Evolutionary conservation across 2,888 invertebrate species (phyloP).

Genomic region (Agrotis ipsilon): DNA sequence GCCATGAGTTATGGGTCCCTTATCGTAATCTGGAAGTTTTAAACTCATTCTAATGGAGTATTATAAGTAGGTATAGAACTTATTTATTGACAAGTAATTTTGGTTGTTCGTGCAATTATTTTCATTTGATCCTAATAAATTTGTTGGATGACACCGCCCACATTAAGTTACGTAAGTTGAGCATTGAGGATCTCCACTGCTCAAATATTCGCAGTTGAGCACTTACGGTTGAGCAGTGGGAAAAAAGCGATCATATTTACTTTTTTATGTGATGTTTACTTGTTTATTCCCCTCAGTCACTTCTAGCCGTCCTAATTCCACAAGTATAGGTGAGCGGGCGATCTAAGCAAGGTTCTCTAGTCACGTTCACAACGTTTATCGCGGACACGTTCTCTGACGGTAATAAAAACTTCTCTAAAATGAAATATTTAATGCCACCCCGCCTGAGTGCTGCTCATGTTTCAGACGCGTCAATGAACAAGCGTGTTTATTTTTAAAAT

Average conservation of each 20-base stretch:
- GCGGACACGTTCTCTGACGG: slow-evolving; percentile 87
- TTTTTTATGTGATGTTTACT: slow-evolving; percentile 2
- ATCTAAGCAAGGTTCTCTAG: slow-evolving; percentile 85
- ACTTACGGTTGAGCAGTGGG: no score
- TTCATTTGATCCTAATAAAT: no score
- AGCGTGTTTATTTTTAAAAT: slow-evolving; percentile 79
- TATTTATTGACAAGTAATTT: no score
- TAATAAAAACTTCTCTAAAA: slow-evolving; percentile 91
- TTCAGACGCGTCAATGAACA: slow-evolving; percentile 77
- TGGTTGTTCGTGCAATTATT: no score
- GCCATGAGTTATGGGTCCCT: no score
- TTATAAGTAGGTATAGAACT: no score
- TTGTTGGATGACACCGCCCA: no score
- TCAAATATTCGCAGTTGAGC: no score
- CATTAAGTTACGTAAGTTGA: no score
- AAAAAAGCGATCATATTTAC: no score
- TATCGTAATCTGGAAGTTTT: no score
- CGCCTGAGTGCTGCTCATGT: slow-evolving; percentile 78
- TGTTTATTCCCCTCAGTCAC: slow-evolving; percentile 18
- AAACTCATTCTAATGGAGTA: not conserved
- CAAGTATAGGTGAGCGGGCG: slow-evolving; percentile 71
- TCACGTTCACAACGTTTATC: slow-evolving; percentile 88
- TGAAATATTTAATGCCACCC: slow-evolving; percentile 89
- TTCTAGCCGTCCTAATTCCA: slow-evolving; percentile 66
- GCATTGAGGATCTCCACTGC: no score